Evolutionary conservation across 1,140 invertebrate genomes (phyloP), one percentile per base, ranked within the genome.

Genomic region (Archivesica marissinica): DNA sequence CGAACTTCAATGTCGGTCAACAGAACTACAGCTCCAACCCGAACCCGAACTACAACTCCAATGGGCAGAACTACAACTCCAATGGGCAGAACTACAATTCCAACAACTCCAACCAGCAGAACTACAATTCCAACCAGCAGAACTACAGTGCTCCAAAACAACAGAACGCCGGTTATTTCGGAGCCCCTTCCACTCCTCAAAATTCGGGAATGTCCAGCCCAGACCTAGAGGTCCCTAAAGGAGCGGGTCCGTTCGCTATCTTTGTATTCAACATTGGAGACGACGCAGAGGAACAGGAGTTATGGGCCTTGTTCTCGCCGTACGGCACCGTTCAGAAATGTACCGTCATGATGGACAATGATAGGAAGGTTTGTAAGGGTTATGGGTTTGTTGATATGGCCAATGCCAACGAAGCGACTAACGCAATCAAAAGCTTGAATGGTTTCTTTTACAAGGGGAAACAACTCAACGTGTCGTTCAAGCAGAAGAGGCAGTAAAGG

Each of bases 371-470:
- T n/a, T 88, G 90, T 61, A 94, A 93, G 86, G 92, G 92, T 38
- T 94, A 89, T 87, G 93, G 92, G 17, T 94, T 94, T 88, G 93
- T 94, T 0, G 93, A 93, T 30, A 94, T 94, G 93, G 85, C 87
- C 9, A 93, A 90, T 86, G 91, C 92, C 77, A 82, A 90, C 13
- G 92, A 93, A 72, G 93, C 93, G 23, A 54, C 87, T 6, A 87
- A 89, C 61, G 93, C 92, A 4, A 93, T 94, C 78, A 86, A 91
- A 59, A 76, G 81, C 38, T 84, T 94, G 61, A 92, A 94, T 89
- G 92, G 92, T 17, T 91, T 87, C 39, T 86, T 86, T 39, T 92
- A 85, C 56, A 87, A 84, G 54, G 74, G 74, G 23, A 64, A 41
- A 23, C 86, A 64, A 91, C 81, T 84, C 20, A 84, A 68, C 68